phyloP scores from a whole-genome alignment of 2,888 invertebrate species.

The Tetrapedia diversipes region DNA sequence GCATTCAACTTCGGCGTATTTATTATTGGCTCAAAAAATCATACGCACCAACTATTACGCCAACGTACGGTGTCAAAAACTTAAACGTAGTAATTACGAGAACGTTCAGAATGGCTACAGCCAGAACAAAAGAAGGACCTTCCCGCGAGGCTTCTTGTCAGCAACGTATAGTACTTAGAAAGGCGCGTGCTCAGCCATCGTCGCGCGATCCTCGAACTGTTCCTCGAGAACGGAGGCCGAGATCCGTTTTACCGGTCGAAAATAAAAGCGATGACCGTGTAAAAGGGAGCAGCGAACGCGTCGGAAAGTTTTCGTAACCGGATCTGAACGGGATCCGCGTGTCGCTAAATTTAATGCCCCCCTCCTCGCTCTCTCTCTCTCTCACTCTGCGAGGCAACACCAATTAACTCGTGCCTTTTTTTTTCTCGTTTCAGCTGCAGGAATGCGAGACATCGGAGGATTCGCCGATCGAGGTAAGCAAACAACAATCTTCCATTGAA shows the following conservation, averaged over 20 bases:
- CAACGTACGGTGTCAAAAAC: too few relatives aligned
- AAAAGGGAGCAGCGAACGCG: neutral
- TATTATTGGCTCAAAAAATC: too few relatives aligned
- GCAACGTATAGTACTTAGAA: too few relatives aligned
- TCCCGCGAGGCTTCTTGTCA: too few relatives aligned
- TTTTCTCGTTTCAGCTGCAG: conserved; percentile 66
- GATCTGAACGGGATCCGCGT: conserved; percentile 33
- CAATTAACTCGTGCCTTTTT: conserved; percentile 25
- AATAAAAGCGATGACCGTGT: conserved; percentile 34
- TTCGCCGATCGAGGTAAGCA: conserved; percentile 66
- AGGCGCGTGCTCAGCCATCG: too few relatives aligned
- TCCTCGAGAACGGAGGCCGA: too few relatives aligned
- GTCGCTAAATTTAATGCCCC: conserved; percentile 18
- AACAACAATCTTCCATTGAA: neutral
- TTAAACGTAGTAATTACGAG: too few relatives aligned
- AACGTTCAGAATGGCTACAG: too few relatives aligned
- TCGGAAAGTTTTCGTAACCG: conserved; percentile 39
- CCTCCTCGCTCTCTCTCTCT: neutral
- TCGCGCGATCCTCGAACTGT: too few relatives aligned
- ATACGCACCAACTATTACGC: too few relatives aligned
- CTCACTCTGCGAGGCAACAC: neutral
- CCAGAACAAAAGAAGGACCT: too few relatives aligned
- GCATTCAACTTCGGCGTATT: too few relatives aligned
- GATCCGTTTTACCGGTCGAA: conserved; percentile 7
- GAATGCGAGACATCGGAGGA: conserved; percentile 59